phyloP scores from a whole-genome alignment of 2,797 vertebrate species.

The Clarias laeviceps region DNA sequence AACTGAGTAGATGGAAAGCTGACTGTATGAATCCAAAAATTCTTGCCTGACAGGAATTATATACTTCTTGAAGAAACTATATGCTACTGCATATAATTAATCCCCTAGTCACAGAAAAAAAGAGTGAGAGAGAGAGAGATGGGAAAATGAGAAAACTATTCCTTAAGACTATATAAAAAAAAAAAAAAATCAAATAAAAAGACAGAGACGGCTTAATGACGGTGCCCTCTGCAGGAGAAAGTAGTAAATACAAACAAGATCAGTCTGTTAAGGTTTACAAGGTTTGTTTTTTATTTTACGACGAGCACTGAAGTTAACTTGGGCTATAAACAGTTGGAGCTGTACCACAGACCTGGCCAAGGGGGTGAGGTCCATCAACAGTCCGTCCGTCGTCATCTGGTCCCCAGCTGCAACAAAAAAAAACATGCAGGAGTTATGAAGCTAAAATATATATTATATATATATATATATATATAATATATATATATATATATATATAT shows the following conservation, averaged over 20 bases:
- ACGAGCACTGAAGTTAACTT: neutral
- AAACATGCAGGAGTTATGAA: neutral
- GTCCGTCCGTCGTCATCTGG: slow-evolving; percentile 96
- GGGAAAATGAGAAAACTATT: too few relatives aligned
- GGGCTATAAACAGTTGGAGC: neutral
- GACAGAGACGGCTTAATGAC: neutral
- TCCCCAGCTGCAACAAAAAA: slow-evolving; percentile 84
- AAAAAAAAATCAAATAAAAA: neutral
- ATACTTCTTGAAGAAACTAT: neutral
- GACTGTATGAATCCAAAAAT: neutral
- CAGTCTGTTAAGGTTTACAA: neutral
- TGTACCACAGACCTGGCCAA: slow-evolving; percentile 85
- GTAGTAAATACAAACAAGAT: neutral
- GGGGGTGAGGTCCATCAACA: slow-evolving; percentile 93
- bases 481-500: too few relatives aligned
- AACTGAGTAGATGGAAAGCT: slow-evolving; percentile 3
- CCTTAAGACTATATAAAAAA: too few relatives aligned
- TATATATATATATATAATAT: too few relatives aligned
- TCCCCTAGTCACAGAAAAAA: neutral
- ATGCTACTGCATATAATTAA: neutral
- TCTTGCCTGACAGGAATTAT: slow-evolving; percentile 21
- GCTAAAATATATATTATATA: too few relatives aligned
- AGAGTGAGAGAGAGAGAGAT: neutral
- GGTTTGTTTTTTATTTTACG: neutral
- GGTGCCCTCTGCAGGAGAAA: slow-evolving; percentile 66